Conservation (phyloP, 1,140 invertebrate genomes). For the Hycleus cichorii region DNA sequence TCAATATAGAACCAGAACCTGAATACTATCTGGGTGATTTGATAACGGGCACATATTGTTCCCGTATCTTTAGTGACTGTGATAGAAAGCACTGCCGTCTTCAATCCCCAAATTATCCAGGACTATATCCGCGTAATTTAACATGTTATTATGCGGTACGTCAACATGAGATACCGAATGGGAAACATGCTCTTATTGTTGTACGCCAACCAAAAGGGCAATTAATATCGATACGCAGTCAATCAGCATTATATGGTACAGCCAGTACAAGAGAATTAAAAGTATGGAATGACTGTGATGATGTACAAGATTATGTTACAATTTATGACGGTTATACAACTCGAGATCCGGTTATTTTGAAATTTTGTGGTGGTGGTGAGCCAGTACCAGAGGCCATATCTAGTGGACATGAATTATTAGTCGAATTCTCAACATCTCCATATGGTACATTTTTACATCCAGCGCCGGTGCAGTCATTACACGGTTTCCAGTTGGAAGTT, state of each 20-base stretch:
- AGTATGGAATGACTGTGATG: slow-evolving; percentile 76
- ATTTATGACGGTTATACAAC: slow-evolving; percentile 85
- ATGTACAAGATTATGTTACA: slow-evolving; percentile 80
- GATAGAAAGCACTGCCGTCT: slow-evolving; percentile 77
- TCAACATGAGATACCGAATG: slow-evolving; percentile 63
- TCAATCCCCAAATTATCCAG: slow-evolving; percentile 87
- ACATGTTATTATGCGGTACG: slow-evolving; percentile 81
- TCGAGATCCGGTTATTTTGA: slow-evolving; percentile 76
- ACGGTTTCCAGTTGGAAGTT: slow-evolving; percentile 83
- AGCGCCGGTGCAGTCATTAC: slow-evolving; percentile 64
- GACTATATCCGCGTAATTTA: slow-evolving; percentile 81
- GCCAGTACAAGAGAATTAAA: slow-evolving; percentile 38
- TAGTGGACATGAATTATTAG: slow-evolving; percentile 75
- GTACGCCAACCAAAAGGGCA: slow-evolving; percentile 77
- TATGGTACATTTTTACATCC: slow-evolving; percentile 81
- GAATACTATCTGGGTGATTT: slow-evolving; percentile 73
- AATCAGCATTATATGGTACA: slow-evolving; percentile 49
- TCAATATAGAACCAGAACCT: slow-evolving; percentile 33
- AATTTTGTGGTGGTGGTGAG: slow-evolving; percentile 82
- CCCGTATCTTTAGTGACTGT: slow-evolving; percentile 81
- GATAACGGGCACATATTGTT: slow-evolving; percentile 83
- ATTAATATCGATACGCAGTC: slow-evolving; percentile 69
- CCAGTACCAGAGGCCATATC: slow-evolving; percentile 73
- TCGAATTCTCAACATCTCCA: slow-evolving; percentile 84
- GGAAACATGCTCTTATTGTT: slow-evolving; percentile 74